Percentiles rank a stretch among this genome's conserved stretches.
These are phyloP conservation scores for Pristiophorus japonicus DNA, from an alignment of 2,113 vertebrate species.

Conservation along the genomic window DNA sequence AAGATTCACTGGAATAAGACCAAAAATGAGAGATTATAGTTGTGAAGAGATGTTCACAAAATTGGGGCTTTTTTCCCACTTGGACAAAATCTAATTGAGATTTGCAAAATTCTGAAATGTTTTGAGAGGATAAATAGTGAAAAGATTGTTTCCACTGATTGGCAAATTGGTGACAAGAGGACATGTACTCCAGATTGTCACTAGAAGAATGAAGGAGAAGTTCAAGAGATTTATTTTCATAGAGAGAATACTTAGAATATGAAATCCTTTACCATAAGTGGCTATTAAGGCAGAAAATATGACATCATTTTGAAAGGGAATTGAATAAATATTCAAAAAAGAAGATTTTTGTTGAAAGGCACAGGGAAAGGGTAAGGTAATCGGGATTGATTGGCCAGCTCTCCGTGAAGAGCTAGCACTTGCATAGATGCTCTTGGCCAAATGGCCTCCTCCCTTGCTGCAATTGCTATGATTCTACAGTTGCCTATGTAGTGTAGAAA, in stretches of 20 bases:
- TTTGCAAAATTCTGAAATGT: neutral
- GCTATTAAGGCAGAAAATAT: neutral
- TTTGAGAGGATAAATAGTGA: neutral
- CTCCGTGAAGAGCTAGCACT: neutral
- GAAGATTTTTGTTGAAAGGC: neutral
- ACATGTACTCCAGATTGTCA: neutral
- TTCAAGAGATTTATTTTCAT: neutral
- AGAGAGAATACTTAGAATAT: neutral
- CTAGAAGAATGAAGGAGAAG: neutral
- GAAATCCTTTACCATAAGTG: neutral
- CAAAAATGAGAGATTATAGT: neutral
- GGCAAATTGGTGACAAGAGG: neutral
- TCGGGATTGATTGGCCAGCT: neutral
- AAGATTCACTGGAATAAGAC: neutral
- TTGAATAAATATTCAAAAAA: neutral
- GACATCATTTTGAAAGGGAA: neutral
- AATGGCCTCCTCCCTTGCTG: neutral
- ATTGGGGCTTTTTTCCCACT: neutral
- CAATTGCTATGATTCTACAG: neutral
- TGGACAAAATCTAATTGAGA: neutral
- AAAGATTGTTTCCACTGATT: neutral
- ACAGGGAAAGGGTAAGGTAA: neutral
- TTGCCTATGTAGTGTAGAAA: neutral
- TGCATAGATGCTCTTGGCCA: too few species aligned
- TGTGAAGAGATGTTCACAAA: neutral